Percentiles rank a stretch among this genome's conserved stretches.
Evolutionary conservation across 2,888 invertebrate species (phyloP).

Genomic region (Mellilla xanthometata): DNA sequence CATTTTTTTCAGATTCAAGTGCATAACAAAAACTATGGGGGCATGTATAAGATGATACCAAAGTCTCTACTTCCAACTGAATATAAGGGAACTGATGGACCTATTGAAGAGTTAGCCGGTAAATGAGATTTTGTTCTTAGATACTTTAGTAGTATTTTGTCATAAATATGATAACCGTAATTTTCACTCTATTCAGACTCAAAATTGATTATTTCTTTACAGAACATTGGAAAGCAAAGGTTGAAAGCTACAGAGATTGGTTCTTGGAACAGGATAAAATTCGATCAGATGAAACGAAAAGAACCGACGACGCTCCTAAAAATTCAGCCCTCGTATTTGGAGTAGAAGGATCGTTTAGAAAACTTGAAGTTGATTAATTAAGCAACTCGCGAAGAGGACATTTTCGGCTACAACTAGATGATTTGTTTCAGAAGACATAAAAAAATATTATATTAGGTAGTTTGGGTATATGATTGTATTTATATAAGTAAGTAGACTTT

Average conservation of each 20-base stretch:
- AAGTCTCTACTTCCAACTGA: slow-evolving; percentile 76
- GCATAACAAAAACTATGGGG: slow-evolving; percentile 69
- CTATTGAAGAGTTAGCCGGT: slow-evolving; percentile 75
- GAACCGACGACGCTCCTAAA: slow-evolving; percentile 68
- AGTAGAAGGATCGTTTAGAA: slow-evolving; percentile 78
- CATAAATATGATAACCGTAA: too few species aligned
- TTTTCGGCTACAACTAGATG: too few species aligned
- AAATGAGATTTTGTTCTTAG: slow-evolving; percentile 17
- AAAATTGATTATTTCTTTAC: slow-evolving; percentile 31
- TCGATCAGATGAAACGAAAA: slow-evolving; percentile 73
- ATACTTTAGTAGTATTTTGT: background rate
- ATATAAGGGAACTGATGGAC: slow-evolving; percentile 80
- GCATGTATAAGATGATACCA: slow-evolving; percentile 74
- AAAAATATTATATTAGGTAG: too few species aligned
- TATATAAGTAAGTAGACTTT: too few species aligned
- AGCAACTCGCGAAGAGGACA: too few species aligned
- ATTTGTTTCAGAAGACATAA: too few species aligned
- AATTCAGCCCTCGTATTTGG: slow-evolving; percentile 72
- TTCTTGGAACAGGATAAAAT: slow-evolving; percentile 50
- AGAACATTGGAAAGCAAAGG: slow-evolving; percentile 56
- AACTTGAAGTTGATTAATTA: slow-evolving; percentile 62
- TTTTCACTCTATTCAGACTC: too few species aligned
- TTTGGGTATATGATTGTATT: too few species aligned
- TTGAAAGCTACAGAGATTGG: slow-evolving; percentile 52
- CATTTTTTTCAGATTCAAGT: slow-evolving; percentile 71